Percentiles rank a stretch among this genome's conserved stretches.
Evolutionary conservation across 2,888 invertebrate genomes (phyloP).

Genomic region (Oxystoma pomonae): DNA sequence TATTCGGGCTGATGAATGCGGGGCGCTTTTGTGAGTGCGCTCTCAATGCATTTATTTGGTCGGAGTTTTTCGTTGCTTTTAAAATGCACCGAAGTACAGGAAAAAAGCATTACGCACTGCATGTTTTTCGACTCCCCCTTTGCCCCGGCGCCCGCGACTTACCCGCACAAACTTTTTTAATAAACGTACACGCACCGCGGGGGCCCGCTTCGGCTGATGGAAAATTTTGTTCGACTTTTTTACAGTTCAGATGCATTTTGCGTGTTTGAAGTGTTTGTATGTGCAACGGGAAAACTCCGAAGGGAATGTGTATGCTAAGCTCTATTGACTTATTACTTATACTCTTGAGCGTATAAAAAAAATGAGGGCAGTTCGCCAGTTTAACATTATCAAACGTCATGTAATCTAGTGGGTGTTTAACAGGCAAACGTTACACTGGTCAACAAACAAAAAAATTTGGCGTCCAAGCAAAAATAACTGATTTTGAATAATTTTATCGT

Average conservation of each 20-base stretch:
- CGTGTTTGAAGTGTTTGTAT: conserved; percentile 13
- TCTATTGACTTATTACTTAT: no score
- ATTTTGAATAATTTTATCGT: no score
- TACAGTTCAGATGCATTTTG: conserved; percentile 24
- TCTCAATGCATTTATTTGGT: conserved; percentile 21
- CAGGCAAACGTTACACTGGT: no score
- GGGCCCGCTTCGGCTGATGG: conserved; percentile 18
- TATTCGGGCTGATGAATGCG: conserved; percentile 15
- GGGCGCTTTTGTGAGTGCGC: conserved; percentile 21
- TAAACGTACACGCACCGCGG: conserved; percentile 22
- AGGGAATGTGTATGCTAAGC: no score
- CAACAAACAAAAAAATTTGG: no score
- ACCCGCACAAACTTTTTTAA: conserved; percentile 19
- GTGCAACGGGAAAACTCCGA: no score
- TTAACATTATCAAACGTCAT: no score
- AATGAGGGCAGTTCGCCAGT: no score
- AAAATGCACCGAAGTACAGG: conserved; percentile 22
- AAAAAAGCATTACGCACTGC: conserved; percentile 28
- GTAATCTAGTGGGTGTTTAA: no score
- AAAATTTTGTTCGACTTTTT: conserved; percentile 24
- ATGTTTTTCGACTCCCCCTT: conserved; percentile 6
- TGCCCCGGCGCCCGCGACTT: background rate
- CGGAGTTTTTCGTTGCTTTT: conserved; percentile 23
- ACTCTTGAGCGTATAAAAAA: no score
- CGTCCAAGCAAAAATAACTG: no score